phyloP scores from a whole-genome alignment of 2,888 invertebrate species.

The Agrilus cyanescens region DNA sequence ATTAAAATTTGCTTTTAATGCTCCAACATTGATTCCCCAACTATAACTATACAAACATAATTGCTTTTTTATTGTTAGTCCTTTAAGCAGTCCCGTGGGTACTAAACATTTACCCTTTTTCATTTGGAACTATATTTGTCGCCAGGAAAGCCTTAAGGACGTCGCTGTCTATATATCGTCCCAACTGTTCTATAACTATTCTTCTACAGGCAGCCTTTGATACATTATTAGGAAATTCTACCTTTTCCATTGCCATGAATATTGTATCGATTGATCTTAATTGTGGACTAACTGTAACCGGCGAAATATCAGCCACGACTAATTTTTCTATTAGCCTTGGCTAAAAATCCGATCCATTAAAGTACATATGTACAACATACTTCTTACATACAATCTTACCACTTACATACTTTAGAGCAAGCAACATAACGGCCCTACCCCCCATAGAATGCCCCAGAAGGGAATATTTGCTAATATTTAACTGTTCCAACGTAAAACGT shows the following conservation, averaged over 20 bases:
- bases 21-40: constrained; percentile 74
- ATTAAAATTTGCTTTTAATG: constrained; percentile 54
- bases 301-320: constrained; percentile 63
- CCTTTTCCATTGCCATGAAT: constrained; percentile 53
- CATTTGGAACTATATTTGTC: constrained; percentile 59
- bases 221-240: constrained; percentile 48
- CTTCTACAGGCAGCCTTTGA: constrained; percentile 60
- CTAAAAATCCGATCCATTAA: constrained; percentile 26
- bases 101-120: constrained; percentile 18
- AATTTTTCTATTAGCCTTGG: constrained; percentile 53
- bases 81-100: not conserved
- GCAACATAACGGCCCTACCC: constrained; percentile 79
- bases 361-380: constrained; percentile 1
- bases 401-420: constrained; percentile 60
- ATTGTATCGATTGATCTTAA: constrained; percentile 49
- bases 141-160: constrained; percentile 67
- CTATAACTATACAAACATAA: constrained; percentile 35
- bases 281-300: constrained; percentile 47
- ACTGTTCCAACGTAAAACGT: constrained; percentile 47
- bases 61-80: not conserved
- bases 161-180: constrained; percentile 41
- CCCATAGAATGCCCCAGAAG: constrained; percentile 93
- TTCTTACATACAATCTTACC: not conserved
- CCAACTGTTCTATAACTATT: constrained; percentile 52
- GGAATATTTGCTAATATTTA: constrained; percentile 50